Percentiles rank a stretch among this genome's conserved stretches.
Conservation (phyloP, 1,140 invertebrate species). For the Drosophila ambigua region DNA sequence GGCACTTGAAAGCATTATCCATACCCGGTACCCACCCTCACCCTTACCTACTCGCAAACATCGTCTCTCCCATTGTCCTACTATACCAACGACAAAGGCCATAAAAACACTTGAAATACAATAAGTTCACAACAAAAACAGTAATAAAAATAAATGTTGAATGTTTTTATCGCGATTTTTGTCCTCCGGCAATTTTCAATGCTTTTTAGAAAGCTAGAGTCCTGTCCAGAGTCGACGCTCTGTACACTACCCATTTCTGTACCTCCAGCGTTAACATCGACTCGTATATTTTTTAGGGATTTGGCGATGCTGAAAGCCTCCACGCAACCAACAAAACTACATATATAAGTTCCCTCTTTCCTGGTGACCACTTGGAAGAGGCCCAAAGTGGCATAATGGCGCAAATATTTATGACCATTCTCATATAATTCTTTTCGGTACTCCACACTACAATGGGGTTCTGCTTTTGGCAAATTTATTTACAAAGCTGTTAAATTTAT, state of each 20-base stretch:
- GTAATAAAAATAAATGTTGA: conserved; percentile 71
- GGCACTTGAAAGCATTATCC: conserved; percentile 20
- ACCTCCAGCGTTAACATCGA: conserved; percentile 2
- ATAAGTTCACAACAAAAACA: conserved; percentile 63
- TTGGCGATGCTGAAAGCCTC: conserved; percentile 43
- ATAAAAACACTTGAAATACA: conserved; percentile 73
- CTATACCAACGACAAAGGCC: conserved; percentile 6
- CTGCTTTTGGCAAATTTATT: conserved; percentile 55
- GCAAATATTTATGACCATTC: conserved; percentile 77
- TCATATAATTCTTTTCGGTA: conserved; percentile 36
- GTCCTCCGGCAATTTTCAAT: conserved; percentile 66
- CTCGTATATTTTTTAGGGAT: conserved; percentile 68
- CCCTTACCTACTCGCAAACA: not conserved
- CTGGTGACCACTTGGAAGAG: conserved; percentile 58
- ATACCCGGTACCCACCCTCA: not conserved
- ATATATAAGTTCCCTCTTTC: not conserved
- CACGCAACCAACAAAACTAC: not conserved
- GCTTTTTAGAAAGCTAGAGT: conserved; percentile 48
- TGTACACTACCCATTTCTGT: not conserved
- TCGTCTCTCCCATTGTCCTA: not conserved
- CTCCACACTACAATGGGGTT: not conserved
- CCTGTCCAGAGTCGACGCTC: not conserved
- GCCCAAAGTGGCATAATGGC: conserved; percentile 67
- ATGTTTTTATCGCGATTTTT: conserved; percentile 75
- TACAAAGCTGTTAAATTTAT: conserved; percentile 75